phyloP scores from a whole-genome alignment of 2,888 invertebrate species.

The Coleophora deauratella region DNA sequence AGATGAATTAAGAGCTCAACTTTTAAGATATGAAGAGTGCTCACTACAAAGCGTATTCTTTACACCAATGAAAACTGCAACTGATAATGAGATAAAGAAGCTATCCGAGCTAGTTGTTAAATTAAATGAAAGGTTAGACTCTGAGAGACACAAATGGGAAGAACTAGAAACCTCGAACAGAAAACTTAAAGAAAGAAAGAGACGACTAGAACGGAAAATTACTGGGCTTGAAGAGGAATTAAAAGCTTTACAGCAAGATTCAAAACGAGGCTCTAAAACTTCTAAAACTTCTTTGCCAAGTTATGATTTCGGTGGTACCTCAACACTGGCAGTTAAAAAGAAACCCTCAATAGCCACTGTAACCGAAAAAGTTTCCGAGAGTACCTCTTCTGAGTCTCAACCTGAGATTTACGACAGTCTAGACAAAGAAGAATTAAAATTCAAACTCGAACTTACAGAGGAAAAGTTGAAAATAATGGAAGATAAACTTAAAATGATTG shows the following conservation, averaged over 20 bases:
- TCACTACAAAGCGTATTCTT: slow-evolving; percentile 65
- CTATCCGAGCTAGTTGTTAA: slow-evolving; percentile 74
- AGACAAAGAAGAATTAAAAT: slow-evolving; percentile 57
- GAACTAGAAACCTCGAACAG: slow-evolving; percentile 72
- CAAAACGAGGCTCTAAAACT: slow-evolving; percentile 37
- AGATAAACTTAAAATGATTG: slow-evolving; percentile 76
- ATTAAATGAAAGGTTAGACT: slow-evolving; percentile 72
- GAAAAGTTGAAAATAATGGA: slow-evolving; percentile 79
- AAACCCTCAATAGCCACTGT: slow-evolving; percentile 35
- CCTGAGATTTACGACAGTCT: slow-evolving; percentile 35
- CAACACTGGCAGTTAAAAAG: slow-evolving; percentile 23
- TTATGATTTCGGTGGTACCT: slow-evolving; percentile 14
- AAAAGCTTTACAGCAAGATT: slow-evolving; percentile 31
- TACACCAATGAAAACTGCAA: slow-evolving; percentile 69
- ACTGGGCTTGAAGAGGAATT: slow-evolving; percentile 38
- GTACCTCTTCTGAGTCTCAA: slow-evolving; percentile 35
- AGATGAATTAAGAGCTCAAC: slow-evolving; percentile 57
- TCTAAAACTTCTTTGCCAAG: slow-evolving; percentile 36
- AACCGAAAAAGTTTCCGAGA: slow-evolving; percentile 40
- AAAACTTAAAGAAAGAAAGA: slow-evolving; percentile 70
- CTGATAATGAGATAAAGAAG: slow-evolving; percentile 76
- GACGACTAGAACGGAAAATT: slow-evolving; percentile 44
- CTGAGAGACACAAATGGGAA: slow-evolving; percentile 73
- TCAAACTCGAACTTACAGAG: slow-evolving; percentile 75
- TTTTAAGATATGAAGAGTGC: slow-evolving; percentile 59